Base-by-base conservation (phyloP, 2,113 vertebrate genomes). In the Microcebus jonahi region DNA sequence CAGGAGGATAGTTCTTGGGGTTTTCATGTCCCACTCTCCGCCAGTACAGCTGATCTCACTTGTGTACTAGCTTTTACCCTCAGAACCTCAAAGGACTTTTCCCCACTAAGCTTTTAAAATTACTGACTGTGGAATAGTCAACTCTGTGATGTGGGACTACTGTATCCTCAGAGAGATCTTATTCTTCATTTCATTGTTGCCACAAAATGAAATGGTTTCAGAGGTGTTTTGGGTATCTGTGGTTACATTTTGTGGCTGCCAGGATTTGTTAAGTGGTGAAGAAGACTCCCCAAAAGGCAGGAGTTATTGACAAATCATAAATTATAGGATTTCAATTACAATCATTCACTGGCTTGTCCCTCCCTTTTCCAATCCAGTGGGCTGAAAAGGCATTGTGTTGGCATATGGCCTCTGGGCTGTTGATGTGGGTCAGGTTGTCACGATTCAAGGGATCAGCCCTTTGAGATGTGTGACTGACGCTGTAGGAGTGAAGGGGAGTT, bases 401-500 rank as follows among this genome's bases (percentile, higher is more conserved):
- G 92, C 96, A 96, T 94, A 73, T 92, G 90, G 95, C 96, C 92
- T 96, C 81, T 85, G 81, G 94, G 90, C 76, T 95, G 59, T 75
- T 95, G 94, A 97, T 96, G 92, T 97, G 95, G 96, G 96, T 97
- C 95, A 96, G 68, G 84, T 71, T 97, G 96, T 95, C 92, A 97
- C 15, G 2, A 93, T 91, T 94, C 88, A 96, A 88, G 92, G 91
- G 90, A 95, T 70, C 95, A 96, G 80, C 94, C 90, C 94, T 97
- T 93, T 91, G 59, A 67, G 90, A 93, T 71, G 70, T 96, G 63
- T 95, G 96, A 95, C 93, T 91, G 91, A 95, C 70, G 79, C 80
- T 76, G 96, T 97, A 67, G 97, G 97, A 97, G 96, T 97, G 90
- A 97, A 98, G 96, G 90, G 91, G 95, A 96, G 96, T 87, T 97